Evolutionary conservation across 2,888 invertebrate species (phyloP).

Genomic region (Loripinus fragilis): DNA sequence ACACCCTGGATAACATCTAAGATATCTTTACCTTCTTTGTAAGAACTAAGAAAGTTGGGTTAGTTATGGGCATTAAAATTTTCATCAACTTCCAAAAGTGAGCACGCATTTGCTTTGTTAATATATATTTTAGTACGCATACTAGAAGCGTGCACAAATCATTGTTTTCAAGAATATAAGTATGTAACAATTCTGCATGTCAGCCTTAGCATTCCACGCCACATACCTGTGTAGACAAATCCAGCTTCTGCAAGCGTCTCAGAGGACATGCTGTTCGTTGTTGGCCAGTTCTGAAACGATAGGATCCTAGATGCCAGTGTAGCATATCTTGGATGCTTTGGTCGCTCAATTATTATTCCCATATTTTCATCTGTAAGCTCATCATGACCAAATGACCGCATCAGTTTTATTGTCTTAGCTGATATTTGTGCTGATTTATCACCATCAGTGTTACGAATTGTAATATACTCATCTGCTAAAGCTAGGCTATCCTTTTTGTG

Average conservation of each 20-base stretch:
- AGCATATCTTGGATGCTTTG: slow-evolving; percentile 7
- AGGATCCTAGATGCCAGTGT: background rate
- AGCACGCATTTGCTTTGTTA: too few relatives aligned
- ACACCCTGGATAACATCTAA: too few relatives aligned
- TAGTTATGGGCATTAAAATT: too few relatives aligned
- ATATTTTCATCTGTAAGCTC: slow-evolving; percentile 13
- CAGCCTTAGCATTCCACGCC: too few relatives aligned
- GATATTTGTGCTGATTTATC: background rate
- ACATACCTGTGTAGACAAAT: slow-evolving; percentile 4
- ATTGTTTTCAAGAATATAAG: too few relatives aligned
- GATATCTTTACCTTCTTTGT: too few relatives aligned
- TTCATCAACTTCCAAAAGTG: too few relatives aligned
- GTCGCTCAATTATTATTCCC: slow-evolving; percentile 13
- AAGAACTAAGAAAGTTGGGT: too few relatives aligned
- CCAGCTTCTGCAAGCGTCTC: background rate
- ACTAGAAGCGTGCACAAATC: too few relatives aligned
- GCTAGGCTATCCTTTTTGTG: background rate
- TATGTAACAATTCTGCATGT: too few relatives aligned
- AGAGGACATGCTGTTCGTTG: background rate
- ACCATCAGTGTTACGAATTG: background rate
- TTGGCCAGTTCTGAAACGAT: background rate
- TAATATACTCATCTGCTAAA: background rate
- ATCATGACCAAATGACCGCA: background rate
- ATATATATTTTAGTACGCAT: too few relatives aligned
- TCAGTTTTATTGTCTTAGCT: background rate